Conservation (phyloP, 2,113 vertebrate genomes). For the Tretioscincus oriximinensis region DNA sequence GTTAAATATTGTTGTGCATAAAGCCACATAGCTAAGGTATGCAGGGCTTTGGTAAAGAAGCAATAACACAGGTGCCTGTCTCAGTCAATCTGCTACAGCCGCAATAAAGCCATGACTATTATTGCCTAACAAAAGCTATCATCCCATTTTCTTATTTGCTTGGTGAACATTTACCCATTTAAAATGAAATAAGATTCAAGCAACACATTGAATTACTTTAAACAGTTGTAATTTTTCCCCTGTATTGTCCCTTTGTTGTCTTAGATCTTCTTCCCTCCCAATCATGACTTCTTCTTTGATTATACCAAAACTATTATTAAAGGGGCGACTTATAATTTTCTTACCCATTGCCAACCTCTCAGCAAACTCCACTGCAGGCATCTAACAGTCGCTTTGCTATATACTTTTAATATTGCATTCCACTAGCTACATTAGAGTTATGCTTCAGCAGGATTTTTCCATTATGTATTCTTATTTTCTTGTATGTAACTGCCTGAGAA, state of each 20-base stretch:
- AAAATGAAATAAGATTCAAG: too few relatives aligned
- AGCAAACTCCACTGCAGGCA: neutral
- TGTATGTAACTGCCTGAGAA: constrained; percentile 1
- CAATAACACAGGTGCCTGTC: too few relatives aligned
- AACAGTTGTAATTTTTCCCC: too few relatives aligned
- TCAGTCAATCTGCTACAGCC: too few relatives aligned
- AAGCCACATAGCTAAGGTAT: too few relatives aligned
- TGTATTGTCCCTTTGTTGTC: neutral
- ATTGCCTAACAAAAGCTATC: too few relatives aligned
- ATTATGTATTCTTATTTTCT: constrained; percentile 13
- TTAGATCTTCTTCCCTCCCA: neutral
- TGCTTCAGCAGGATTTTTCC: neutral
- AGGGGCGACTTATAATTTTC: neutral
- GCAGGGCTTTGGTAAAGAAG: too few relatives aligned
- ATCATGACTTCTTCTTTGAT: neutral
- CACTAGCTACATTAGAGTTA: neutral
- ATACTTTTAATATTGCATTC: rapidly evolving
- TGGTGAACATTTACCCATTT: too few relatives aligned
- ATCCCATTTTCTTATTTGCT: too few relatives aligned
- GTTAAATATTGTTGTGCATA: too few relatives aligned
- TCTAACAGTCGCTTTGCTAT: neutral
- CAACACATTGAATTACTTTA: too few relatives aligned
- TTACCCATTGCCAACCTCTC: neutral
- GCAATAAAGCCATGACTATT: too few relatives aligned
- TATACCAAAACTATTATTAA: neutral